phyloP scores from a whole-genome alignment of 2,797 vertebrate genomes.

The Gobio occitaniae region DNA sequence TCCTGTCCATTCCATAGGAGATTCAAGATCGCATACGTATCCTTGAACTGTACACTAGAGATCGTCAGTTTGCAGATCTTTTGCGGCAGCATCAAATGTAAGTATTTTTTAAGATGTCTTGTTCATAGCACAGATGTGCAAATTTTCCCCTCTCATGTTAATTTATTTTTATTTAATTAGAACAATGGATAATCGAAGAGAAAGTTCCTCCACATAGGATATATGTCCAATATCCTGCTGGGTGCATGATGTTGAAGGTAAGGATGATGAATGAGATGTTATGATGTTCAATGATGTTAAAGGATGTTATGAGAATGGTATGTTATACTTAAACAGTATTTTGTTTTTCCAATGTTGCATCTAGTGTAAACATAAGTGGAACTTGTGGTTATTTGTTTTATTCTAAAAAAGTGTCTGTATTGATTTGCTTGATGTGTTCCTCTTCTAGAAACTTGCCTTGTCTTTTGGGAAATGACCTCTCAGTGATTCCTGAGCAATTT shows the following conservation, averaged over 20 bases:
- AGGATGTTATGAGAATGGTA: neutral
- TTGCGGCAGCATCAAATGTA: constrained; percentile 92
- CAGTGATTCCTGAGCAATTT: constrained; percentile 3
- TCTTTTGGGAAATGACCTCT: constrained; percentile 25
- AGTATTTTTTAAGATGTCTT: constrained; percentile 67
- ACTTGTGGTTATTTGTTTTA: too few relatives aligned
- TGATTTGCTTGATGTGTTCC: constrained; percentile 4
- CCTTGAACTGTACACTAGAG: constrained; percentile 93
- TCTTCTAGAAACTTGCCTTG: constrained; percentile 35
- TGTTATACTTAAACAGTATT: neutral
- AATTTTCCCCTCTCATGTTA: neutral
- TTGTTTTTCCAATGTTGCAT: neutral
- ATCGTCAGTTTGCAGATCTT: constrained; percentile 94
- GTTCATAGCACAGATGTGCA: neutral
- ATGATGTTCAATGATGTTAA: too few relatives aligned
- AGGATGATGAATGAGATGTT: too few relatives aligned
- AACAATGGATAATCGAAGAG: constrained; percentile 44
- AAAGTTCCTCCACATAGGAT: constrained; percentile 48
- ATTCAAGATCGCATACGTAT: constrained; percentile 97
- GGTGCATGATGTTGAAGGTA: constrained; percentile 24
- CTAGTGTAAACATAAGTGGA: neutral
- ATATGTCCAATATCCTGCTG: neutral
- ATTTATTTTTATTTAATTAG: constrained; percentile 43
- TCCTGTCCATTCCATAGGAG: constrained; percentile 81
- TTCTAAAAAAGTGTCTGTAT: neutral